A percentile compares a stretch with the other conserved stretches of the same genome.
Conservation (phyloP, 2,888 invertebrate species). For the Acanthosepion lycidas region DNA sequence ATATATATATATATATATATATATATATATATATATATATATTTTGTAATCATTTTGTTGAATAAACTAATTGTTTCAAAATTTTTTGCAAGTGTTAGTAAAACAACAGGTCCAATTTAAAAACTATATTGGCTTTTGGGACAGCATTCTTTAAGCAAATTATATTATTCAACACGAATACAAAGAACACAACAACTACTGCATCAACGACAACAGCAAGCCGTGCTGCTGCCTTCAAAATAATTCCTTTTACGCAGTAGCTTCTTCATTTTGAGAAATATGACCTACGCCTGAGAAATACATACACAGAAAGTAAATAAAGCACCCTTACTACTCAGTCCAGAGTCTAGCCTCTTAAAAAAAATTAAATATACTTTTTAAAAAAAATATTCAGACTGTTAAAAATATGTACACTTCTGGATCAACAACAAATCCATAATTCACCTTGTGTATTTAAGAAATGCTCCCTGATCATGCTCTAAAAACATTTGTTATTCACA, state of each 20-base stretch:
- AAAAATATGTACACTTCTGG: not conserved
- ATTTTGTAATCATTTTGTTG: not conserved
- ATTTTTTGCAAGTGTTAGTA: not conserved
- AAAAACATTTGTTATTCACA: conserved; percentile 8
- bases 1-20: too few relatives aligned
- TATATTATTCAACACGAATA: not conserved
- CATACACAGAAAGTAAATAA: not conserved
- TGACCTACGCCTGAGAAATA: not conserved
- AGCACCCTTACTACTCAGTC: not conserved
- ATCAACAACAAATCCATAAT: not conserved
- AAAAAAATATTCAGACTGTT: not conserved
- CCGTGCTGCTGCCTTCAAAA: not conserved
- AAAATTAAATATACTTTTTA: not conserved
- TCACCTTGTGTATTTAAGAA: not conserved
- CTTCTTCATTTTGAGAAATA: conserved; percentile 33
- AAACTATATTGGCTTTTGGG: not conserved
- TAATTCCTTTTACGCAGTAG: conserved; percentile 33
- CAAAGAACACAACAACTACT: not conserved
- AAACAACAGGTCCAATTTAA: not conserved
- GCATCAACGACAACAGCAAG: not conserved
- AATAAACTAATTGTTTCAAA: not conserved
- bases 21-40: not conserved
- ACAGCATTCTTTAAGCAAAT: not conserved
- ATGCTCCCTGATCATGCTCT: conserved; percentile 33
- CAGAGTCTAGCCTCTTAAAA: not conserved